Conservation (phyloP, 2,113 vertebrate genomes). For the Siniperca knerii region DNA sequence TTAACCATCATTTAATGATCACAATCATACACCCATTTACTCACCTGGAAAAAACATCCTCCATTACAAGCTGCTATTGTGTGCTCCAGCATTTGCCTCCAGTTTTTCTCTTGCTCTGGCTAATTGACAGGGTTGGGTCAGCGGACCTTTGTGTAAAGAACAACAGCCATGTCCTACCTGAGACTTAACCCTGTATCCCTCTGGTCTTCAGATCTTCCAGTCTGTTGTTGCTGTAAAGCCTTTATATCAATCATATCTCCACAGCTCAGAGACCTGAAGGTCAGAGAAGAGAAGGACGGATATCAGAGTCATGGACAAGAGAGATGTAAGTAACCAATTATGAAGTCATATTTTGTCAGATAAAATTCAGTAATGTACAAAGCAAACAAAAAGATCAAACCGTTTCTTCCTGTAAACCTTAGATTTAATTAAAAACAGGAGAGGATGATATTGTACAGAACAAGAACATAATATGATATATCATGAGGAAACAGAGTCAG, state of each 20-base stretch:
- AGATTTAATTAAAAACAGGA: conserved; percentile 50
- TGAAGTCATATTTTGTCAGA: conserved; percentile 11
- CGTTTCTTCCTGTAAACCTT: conserved; percentile 16
- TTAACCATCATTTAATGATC: not conserved
- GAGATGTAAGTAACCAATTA: not conserved
- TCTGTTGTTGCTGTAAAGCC: conserved; percentile 22
- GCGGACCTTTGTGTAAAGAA: conserved; percentile 24
- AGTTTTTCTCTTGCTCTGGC: conserved; percentile 16
- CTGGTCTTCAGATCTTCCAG: conserved; percentile 21
- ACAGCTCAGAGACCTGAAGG: conserved; percentile 41
- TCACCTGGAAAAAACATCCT: not conserved
- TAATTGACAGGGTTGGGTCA: conserved; percentile 22
- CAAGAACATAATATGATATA: conserved; percentile 51
- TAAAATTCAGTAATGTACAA: not conserved
- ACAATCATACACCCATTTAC: not conserved
- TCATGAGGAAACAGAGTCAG: conserved; percentile 48
- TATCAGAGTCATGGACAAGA: conserved; percentile 3
- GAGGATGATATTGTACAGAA: conserved; percentile 11
- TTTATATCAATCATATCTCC: conserved; percentile 34
- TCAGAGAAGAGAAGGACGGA: conserved; percentile 37
- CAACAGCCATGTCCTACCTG: conserved; percentile 42
- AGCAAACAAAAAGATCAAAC: not conserved
- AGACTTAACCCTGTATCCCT: conserved; percentile 20
- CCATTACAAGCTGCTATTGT: not conserved
- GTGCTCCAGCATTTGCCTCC: not conserved